These are phyloP conservation scores for Athene noctua DNA, from an alignment of 2,113 vertebrate genomes.

Conservation along the genomic window DNA sequence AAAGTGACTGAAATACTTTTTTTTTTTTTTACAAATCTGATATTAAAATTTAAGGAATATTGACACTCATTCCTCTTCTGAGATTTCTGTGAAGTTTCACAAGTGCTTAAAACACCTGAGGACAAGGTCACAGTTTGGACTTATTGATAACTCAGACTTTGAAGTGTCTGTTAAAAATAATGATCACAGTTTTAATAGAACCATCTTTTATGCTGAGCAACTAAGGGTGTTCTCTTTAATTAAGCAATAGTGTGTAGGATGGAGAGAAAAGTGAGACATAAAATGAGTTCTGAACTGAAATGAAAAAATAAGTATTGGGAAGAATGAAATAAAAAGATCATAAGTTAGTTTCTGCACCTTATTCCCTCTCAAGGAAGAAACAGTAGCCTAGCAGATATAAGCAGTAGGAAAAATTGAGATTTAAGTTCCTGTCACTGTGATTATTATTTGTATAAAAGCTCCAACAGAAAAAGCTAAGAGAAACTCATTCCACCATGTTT, in stretches of 20 bases:
- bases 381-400: background rate
- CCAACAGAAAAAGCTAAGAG: background rate
- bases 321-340: background rate
- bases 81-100: background rate
- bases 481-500: background rate
- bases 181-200: background rate
- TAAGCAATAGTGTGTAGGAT: background rate
- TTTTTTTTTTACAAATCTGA: background rate
- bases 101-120: background rate
- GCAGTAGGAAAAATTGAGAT: background rate
- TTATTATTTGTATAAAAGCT: background rate
- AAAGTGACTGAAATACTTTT: background rate
- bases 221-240: background rate
- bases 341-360: background rate
- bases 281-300: background rate
- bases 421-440: background rate
- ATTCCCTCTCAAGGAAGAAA: background rate
- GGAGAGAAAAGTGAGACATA: background rate
- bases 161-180: background rate
- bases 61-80: background rate
- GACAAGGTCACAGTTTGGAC: background rate
- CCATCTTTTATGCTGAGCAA: background rate
- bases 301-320: background rate
- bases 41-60: background rate
- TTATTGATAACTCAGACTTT: background rate